These are phyloP conservation scores for Pyrgus malvae DNA, from an alignment of 2,888 invertebrate species.

Conservation along the genomic window DNA sequence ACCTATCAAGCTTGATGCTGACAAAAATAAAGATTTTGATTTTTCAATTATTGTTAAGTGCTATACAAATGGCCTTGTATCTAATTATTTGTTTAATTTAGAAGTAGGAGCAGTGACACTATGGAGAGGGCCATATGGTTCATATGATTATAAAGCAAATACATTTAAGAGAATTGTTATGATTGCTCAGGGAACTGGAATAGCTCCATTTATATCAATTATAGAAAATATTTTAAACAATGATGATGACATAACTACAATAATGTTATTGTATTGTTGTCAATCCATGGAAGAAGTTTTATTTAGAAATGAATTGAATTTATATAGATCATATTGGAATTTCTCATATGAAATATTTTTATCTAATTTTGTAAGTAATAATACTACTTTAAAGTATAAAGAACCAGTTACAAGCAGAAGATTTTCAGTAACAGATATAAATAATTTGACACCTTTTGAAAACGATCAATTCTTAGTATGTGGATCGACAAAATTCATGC, in stretches of 20 bases:
- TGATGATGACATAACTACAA: slow-evolving; percentile 84
- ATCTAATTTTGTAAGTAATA: slow-evolving; percentile 40
- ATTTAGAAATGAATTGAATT: slow-evolving; percentile 83
- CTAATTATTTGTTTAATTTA: slow-evolving; percentile 75
- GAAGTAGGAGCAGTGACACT: slow-evolving; percentile 73
- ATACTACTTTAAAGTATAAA: slow-evolving; percentile 63
- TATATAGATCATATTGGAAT: slow-evolving; percentile 86
- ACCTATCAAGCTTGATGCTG: slow-evolving; percentile 48
- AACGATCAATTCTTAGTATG: slow-evolving; percentile 80
- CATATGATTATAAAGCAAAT: slow-evolving; percentile 70
- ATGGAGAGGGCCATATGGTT: slow-evolving; percentile 89
- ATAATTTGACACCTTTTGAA: slow-evolving; percentile 49
- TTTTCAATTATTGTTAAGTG: slow-evolving; percentile 85
- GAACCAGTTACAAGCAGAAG: slow-evolving; percentile 70
- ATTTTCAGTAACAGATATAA: slow-evolving; percentile 56
- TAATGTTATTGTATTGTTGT: slow-evolving; percentile 85
- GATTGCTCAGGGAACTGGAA: slow-evolving; percentile 88
- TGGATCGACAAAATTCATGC: slow-evolving; percentile 82
- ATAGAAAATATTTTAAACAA: slow-evolving; percentile 83
- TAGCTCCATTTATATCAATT: slow-evolving; percentile 86
- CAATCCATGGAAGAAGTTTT: slow-evolving; percentile 79
- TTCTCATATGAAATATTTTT: slow-evolving; percentile 85
- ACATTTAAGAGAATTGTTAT: slow-evolving; percentile 63
- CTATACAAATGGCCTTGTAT: slow-evolving; percentile 82
- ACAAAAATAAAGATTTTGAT: slow-evolving; percentile 41